Evolutionary conservation across 1,140 invertebrate species (phyloP).

Genomic region (Leguminivora glycinivorella): DNA sequence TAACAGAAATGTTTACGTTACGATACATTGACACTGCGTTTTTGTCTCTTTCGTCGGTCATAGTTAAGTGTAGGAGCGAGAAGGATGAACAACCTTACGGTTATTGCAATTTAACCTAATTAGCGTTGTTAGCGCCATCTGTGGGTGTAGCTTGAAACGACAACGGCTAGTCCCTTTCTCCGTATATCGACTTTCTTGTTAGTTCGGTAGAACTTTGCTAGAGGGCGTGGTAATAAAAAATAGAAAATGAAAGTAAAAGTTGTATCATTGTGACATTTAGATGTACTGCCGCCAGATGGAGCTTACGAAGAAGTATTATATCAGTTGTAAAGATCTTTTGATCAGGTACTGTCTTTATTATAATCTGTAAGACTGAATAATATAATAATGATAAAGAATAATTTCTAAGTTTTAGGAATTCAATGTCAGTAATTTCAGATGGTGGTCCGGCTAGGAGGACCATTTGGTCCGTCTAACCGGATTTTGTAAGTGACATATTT

Average conservation of each 20-base stretch:
- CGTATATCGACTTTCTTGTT: conserved; percentile 13
- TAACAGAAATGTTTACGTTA: conserved; percentile 45
- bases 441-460: no score
- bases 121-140: conserved; percentile 30
- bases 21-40: conserved; percentile 40
- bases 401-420: no score
- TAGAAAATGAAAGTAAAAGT: neutral
- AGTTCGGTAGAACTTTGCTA: neutral
- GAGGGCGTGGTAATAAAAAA: neutral
- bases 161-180: neutral
- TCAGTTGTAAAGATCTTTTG: neutral
- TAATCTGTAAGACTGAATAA: no score
- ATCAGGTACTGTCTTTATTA: no score
- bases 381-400: no score
- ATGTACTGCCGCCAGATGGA: conserved; percentile 29
- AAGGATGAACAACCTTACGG: conserved; percentile 29
- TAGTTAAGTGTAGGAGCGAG: conserved; percentile 1
- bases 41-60: conserved; percentile 38
- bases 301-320: neutral
- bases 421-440: no score
- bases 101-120: conserved; percentile 35
- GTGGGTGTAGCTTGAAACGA: neutral
- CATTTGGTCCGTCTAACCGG: no score
- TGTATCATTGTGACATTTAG: neutral
- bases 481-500: no score